phyloP scores from a whole-genome alignment of 2,113 vertebrate genomes.

The Halichoeres trimaculatus region DNA sequence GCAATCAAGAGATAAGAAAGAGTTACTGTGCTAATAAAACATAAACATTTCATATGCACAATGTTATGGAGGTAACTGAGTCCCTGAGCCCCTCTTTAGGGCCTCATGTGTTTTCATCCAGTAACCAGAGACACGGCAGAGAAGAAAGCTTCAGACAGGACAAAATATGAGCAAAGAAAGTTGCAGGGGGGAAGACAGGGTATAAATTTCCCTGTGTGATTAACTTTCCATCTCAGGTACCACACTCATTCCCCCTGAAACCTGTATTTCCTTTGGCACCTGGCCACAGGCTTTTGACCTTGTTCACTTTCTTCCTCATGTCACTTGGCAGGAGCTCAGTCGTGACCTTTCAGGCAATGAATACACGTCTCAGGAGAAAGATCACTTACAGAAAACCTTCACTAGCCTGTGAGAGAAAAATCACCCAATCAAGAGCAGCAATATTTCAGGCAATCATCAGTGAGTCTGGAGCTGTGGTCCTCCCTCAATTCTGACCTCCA shows the following conservation, averaged over 20 bases:
- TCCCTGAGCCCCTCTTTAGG: not conserved
- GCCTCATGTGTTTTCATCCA: slow-evolving; percentile 42
- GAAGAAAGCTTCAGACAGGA: not conserved
- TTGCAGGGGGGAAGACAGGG: slow-evolving; percentile 12
- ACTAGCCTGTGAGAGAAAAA: slow-evolving; percentile 23
- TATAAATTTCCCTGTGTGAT: slow-evolving; percentile 25
- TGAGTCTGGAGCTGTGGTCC: slow-evolving; percentile 31
- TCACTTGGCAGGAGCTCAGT: slow-evolving; percentile 25
- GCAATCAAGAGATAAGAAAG: slow-evolving; percentile 7
- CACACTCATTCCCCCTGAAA: slow-evolving; percentile 19
- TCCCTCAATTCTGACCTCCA: slow-evolving; percentile 52
- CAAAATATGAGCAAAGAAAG: slow-evolving; percentile 26
- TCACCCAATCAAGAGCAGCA: slow-evolving; percentile 26
- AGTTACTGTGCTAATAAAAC: slow-evolving; percentile 21
- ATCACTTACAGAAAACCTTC: slow-evolving; percentile 44
- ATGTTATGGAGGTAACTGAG: not conserved
- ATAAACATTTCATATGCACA: slow-evolving; percentile 8
- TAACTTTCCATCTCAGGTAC: slow-evolving; percentile 53
- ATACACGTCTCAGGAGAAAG: slow-evolving; percentile 44
- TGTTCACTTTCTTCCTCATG: slow-evolving; percentile 39
- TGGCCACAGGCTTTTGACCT: slow-evolving; percentile 59
- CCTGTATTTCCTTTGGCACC: slow-evolving; percentile 59
- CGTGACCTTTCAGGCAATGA: slow-evolving; percentile 60
- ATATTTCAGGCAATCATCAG: slow-evolving; percentile 51
- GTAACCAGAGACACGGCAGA: slow-evolving; percentile 39